These are phyloP conservation scores for Orthosia cruda DNA, from an alignment of 2,888 invertebrate genomes.

Conservation along the genomic window DNA sequence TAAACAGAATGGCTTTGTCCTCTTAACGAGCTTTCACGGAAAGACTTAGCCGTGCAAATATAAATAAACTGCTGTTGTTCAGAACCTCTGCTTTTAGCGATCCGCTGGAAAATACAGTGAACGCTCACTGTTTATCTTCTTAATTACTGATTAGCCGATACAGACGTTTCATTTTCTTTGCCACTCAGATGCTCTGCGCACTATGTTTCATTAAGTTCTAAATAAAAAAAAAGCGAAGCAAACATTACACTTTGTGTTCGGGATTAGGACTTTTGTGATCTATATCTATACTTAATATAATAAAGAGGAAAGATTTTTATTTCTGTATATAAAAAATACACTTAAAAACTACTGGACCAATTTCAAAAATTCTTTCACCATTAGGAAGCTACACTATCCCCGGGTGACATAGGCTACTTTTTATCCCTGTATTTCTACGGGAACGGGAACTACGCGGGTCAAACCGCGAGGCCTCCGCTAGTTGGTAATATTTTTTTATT, in stretches of 20 bases:
- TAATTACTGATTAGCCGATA: conserved; percentile 76
- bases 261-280: neutral
- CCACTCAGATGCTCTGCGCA: conserved; percentile 48
- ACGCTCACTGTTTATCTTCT: conserved; percentile 70
- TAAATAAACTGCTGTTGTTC: conserved; percentile 81
- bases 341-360: no score
- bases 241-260: conserved; percentile 12
- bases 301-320: no score
- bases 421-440: no score
- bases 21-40: conserved; percentile 81
- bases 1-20: conserved; percentile 82
- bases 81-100: conserved; percentile 74
- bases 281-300: no score
- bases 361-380: no score
- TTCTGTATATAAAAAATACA: no score
- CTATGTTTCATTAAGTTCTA: conserved; percentile 40
- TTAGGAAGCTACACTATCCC: no score
- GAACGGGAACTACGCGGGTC: no score
- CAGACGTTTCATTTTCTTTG: conserved; percentile 61
- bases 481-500: neutral
- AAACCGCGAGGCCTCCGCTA: no score
- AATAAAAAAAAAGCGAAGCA: conserved; percentile 33
- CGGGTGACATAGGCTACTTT: no score
- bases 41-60: conserved; percentile 76
- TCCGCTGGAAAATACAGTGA: conserved; percentile 70